phyloP scores from a whole-genome alignment of 2,888 invertebrate genomes.

The Litoditis marina region DNA sequence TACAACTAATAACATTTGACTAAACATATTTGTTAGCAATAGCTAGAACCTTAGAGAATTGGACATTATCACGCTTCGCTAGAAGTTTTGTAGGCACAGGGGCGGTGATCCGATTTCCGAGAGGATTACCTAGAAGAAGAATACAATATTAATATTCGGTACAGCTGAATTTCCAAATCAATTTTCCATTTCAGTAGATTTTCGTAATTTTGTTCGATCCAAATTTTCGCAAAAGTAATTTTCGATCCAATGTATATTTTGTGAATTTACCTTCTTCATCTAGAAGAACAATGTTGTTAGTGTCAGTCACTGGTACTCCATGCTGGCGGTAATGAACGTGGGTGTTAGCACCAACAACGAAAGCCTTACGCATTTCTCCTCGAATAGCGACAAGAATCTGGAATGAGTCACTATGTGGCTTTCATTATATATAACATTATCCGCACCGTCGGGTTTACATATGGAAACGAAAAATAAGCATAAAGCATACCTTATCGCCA shows the following conservation, averaged over 20 bases:
- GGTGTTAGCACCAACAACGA: slow-evolving; percentile 59
- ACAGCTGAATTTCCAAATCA: too few species aligned
- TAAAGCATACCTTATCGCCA: slow-evolving; percentile 54
- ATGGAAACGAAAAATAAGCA: not conserved
- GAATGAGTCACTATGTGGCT: not conserved
- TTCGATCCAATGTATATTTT: too few species aligned
- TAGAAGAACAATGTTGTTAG: slow-evolving; percentile 81
- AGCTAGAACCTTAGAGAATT: slow-evolving; percentile 53
- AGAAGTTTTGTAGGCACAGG: slow-evolving; percentile 76
- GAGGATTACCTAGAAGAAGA: slow-evolving; percentile 75
- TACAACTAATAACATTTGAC: not conserved
- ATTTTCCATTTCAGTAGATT: too few species aligned
- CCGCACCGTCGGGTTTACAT: not conserved
- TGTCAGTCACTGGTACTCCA: slow-evolving; percentile 59
- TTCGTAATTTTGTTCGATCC: too few species aligned
- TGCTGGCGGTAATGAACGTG: slow-evolving; percentile 53
- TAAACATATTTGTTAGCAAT: not conserved
- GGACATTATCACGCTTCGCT: slow-evolving; percentile 43
- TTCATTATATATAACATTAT: not conserved
- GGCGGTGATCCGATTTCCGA: slow-evolving; percentile 89
- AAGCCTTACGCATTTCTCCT: slow-evolving; percentile 60
- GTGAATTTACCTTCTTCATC: slow-evolving; percentile 30
- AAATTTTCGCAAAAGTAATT: too few species aligned
- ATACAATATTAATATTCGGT: too few species aligned
- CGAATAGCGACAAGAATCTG: slow-evolving; percentile 58